Evolutionary conservation across 1,140 invertebrate species (phyloP), one percentile per base, ranked within the genome.

Genomic region (Asobara japonica): DNA sequence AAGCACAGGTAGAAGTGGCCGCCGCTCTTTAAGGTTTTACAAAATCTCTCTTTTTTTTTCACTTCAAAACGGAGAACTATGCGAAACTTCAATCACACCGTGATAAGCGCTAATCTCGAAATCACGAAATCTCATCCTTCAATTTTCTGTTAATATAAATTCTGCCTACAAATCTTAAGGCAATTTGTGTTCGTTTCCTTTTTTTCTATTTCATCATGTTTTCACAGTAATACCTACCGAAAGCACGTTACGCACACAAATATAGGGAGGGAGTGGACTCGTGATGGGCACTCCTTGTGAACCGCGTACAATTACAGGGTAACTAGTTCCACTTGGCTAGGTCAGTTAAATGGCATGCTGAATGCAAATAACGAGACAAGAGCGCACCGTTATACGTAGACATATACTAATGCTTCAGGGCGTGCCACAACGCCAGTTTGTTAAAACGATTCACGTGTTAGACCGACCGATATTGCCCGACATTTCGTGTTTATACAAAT

Each of bases 291-390:
- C 71, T 73, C 74, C 74, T 68, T 76, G 33, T 27, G 48, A 45
- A 48, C 31, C 66, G 64, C 41, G 56, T 36, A 76, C 74, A 73
- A 73, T 75, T 75, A 75, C 71, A 75, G 62, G 68, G 71, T 71
- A 76, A 76, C 71, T 71, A 73, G 71, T 76, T 76, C 74, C 72
- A 73, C 68, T 72, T 71, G 68, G 68, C 71, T 73, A 71, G 69
- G 51, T 67, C 74, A 69, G 68, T 68, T 73, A 73, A 76, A 73
- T 76, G 62, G 68, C 72, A 76, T 71, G 56, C 71, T 65, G 62
- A 71, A 71, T 73, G 71, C 71, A 73, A 73, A 72, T 75, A 75
- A 75, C 70, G 67, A 72, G 74, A 56, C 65, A 71, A 65, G 45
- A 71, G 38, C 41, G 61, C 45, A 31, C 36, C 18, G 18, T 60